These are phyloP conservation scores for Prolemur simus DNA, from an alignment of 2,113 vertebrate species.

Conservation along the genomic window DNA sequence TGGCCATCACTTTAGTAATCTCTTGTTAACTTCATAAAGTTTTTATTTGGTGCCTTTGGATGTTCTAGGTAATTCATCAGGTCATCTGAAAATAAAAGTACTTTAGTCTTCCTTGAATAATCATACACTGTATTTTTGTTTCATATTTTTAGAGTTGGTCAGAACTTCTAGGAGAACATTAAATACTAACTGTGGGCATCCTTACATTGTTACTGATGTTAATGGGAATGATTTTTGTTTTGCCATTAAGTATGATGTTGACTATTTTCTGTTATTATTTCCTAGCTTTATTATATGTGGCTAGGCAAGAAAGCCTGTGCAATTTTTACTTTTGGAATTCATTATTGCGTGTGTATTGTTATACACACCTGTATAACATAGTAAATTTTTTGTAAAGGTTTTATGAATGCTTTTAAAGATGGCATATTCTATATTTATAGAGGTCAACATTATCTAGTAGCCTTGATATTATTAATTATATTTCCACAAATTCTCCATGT, in stretches of 20 bases:
- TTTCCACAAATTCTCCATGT: neutral
- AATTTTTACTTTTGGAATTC: neutral
- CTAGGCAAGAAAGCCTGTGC: neutral
- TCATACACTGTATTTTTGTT: neutral
- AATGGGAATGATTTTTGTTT: conserved; percentile 4
- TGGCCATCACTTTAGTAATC: neutral
- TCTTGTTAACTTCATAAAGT: neutral
- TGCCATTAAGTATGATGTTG: neutral
- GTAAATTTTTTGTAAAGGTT: neutral
- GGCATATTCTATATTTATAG: neutral
- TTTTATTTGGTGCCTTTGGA: neutral
- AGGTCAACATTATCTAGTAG: neutral
- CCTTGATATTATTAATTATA: conserved; percentile 21
- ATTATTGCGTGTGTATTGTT: neutral
- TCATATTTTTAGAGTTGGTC: neutral
- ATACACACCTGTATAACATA: neutral
- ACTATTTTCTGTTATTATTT: neutral
- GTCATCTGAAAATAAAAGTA: neutral
- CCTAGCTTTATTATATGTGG: neutral
- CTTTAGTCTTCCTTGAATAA: neutral
- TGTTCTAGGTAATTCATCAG: conserved; percentile 19
- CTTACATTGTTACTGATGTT: neutral
- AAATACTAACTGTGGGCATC: neutral
- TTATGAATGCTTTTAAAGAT: neutral
- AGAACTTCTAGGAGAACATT: neutral